Conservation (phyloP, 1,140 invertebrate genomes). For the Euborellia annulipes region DNA sequence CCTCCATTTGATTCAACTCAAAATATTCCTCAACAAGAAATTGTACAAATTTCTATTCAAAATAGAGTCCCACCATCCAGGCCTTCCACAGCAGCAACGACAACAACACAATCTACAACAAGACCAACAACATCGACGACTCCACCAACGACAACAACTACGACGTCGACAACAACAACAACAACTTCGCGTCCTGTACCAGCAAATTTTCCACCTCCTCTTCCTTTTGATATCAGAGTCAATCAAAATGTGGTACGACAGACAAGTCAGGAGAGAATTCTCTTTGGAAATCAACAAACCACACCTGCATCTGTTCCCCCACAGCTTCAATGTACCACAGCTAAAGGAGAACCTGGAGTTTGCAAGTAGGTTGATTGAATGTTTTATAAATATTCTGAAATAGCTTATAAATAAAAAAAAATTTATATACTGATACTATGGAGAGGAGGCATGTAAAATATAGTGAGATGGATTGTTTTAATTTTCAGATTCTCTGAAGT, state of each 20-base stretch:
- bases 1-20: background rate
- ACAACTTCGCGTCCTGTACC: background rate
- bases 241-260: background rate
- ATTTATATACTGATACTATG: too few species aligned
- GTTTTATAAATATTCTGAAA: too few species aligned
- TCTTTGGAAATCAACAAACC: background rate
- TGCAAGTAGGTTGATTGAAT: slow-evolving; percentile 14
- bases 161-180: background rate
- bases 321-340: background rate
- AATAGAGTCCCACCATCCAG: slow-evolving; percentile 1
- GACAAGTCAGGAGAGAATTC: background rate
- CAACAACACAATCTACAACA: background rate
- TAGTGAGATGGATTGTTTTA: too few species aligned
- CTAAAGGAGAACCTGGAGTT: slow-evolving; percentile 12
- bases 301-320: background rate
- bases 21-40: slow-evolving; percentile 3
- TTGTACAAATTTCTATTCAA: background rate
- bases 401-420: too few species aligned
- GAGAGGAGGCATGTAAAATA: too few species aligned
- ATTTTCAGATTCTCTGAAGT: too few species aligned
- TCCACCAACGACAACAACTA: background rate
- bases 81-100: background rate
- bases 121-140: background rate
- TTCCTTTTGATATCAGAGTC: background rate
- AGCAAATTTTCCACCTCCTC: background rate